phyloP scores from a whole-genome alignment of 2,888 invertebrate species.

The Noctuana brunneofusca region DNA sequence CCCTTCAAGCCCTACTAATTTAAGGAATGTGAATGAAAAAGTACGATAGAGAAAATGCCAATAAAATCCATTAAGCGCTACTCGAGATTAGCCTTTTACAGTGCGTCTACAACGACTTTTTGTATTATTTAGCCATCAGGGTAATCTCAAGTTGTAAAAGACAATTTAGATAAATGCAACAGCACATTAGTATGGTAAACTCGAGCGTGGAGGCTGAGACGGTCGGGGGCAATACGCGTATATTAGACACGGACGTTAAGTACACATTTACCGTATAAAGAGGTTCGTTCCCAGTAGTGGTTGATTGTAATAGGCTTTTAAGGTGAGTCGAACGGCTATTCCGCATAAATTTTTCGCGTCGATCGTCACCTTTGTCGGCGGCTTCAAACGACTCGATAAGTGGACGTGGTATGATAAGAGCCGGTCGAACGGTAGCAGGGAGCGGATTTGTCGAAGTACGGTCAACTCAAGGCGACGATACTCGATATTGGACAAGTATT shows the following conservation, averaged over 20 bases:
- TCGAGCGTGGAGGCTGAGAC: conserved; percentile 2
- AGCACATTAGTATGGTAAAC: conserved; percentile 32
- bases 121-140: conserved; percentile 34
- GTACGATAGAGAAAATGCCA: conserved; percentile 32
- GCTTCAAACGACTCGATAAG: conserved; percentile 70
- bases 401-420: conserved; percentile 67
- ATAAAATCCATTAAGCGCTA: conserved; percentile 35
- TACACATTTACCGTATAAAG: conserved; percentile 21
- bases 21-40: conserved; percentile 30
- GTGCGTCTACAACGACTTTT: conserved; percentile 33
- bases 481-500: conserved; percentile 49
- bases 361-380: conserved; percentile 78
- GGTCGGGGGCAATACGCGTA: conserved; percentile 24
- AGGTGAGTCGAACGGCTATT: conserved; percentile 43
- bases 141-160: conserved; percentile 35
- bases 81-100: conserved; percentile 33
- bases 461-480: conserved; percentile 66
- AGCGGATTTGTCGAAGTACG: conserved; percentile 69
- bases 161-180: conserved; percentile 34
- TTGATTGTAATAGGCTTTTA: conserved; percentile 46
- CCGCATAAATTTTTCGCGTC: conserved; percentile 62
- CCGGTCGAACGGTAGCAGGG: conserved; percentile 71
- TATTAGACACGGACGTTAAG: conserved; percentile 15
- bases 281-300: conserved; percentile 36
- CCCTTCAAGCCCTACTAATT: conserved; percentile 23